phyloP scores from a whole-genome alignment of 2,888 invertebrate genomes.

The Pseudococcus longispinus region DNA sequence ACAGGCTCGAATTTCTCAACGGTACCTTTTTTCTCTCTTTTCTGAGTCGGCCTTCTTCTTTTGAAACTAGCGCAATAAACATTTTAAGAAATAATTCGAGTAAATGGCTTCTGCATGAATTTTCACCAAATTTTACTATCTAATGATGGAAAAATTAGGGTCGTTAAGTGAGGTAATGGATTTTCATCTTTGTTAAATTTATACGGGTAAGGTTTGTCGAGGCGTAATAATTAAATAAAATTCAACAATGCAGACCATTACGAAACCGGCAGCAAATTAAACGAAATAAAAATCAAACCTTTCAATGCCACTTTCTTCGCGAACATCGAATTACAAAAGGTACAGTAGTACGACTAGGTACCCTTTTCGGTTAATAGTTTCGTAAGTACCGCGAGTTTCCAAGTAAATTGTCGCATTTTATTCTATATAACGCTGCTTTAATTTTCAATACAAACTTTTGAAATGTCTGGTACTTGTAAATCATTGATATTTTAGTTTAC shows the following conservation, averaged over 20 bases:
- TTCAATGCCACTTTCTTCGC: not conserved
- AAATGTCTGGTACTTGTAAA: slow-evolving; percentile 3
- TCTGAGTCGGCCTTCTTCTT: not conserved
- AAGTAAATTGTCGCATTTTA: not conserved
- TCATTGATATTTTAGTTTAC: not conserved
- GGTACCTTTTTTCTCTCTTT: not conserved
- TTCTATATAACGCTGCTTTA: not conserved
- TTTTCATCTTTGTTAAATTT: slow-evolving; percentile 1
- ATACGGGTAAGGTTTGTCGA: not conserved
- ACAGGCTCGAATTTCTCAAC: not conserved
- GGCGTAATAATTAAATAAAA: slow-evolving; percentile 16
- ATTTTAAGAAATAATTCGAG: slow-evolving; percentile 16
- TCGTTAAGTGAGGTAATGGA: slow-evolving; percentile 11
- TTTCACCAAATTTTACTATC: slow-evolving; percentile 11
- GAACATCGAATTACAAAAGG: not conserved
- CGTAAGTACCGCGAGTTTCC: not conserved
- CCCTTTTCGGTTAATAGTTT: not conserved
- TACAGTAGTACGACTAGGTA: too few species aligned
- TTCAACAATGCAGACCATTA: slow-evolving; percentile 11
- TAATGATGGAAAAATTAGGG: slow-evolving; percentile 1
- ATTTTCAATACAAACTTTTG: not conserved
- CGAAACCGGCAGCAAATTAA: not conserved
- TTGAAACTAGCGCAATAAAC: slow-evolving; percentile 1
- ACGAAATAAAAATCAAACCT: not conserved
- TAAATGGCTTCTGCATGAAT: slow-evolving; percentile 16